A percentile compares a stretch with the other conserved stretches of the same genome.
These are phyloP conservation scores for Heliconius ismenius DNA, from an alignment of 2,888 invertebrate species.

Conservation along the genomic window DNA sequence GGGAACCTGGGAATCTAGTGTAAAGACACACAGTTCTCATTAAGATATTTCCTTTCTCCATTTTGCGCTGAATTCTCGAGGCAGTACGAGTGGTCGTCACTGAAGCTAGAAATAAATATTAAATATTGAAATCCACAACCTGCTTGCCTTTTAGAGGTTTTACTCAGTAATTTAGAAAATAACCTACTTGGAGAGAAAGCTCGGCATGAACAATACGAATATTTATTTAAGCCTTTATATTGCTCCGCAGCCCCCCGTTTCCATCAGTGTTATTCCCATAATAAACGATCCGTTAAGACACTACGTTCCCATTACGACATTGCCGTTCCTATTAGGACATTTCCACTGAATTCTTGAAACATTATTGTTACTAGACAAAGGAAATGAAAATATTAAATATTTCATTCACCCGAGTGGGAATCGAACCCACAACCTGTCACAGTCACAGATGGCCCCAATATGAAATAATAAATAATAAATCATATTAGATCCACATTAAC, in stretches of 20 bases:
- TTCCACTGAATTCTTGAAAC: too few relatives aligned
- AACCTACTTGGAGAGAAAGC: too few relatives aligned
- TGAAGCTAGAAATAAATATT: neutral
- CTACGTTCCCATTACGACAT: too few relatives aligned
- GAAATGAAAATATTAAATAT: neutral
- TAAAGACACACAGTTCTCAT: neutral
- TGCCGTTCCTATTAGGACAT: too few relatives aligned
- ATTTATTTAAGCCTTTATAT: too few relatives aligned
- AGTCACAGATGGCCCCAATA: neutral
- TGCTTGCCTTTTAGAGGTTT: too few relatives aligned
- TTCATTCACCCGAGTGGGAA: neutral
- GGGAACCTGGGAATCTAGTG: neutral
- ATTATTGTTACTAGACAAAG: too few relatives aligned
- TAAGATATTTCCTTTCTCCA: neutral
- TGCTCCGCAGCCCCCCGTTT: too few relatives aligned
- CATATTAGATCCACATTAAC: neutral
- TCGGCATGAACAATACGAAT: too few relatives aligned
- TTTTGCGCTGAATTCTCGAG: neutral
- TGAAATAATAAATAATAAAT: neutral
- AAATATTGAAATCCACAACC: neutral
- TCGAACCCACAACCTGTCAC: neutral
- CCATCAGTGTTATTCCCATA: too few relatives aligned
- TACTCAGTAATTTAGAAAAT: too few relatives aligned
- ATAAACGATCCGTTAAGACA: too few relatives aligned
- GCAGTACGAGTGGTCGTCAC: neutral